phyloP scores from a whole-genome alignment of 2,797 vertebrate species.

The Lacerta bilineata region DNA sequence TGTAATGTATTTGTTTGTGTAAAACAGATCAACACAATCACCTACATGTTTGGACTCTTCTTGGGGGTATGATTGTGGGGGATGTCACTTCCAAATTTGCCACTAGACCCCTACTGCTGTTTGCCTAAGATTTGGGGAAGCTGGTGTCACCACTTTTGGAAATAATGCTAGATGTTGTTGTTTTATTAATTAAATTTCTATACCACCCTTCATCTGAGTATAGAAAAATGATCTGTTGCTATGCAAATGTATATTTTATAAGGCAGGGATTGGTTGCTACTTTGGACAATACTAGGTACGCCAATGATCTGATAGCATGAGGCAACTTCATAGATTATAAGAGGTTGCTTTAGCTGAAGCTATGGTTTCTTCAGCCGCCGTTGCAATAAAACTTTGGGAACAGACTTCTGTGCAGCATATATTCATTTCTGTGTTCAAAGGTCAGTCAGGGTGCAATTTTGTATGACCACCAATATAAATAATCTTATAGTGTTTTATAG shows the following conservation, averaged over 20 bases:
- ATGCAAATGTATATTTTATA: not conserved
- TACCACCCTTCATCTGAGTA: too few relatives aligned
- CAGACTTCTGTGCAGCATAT: not conserved
- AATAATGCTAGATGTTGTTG: too few relatives aligned
- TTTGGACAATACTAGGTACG: not conserved
- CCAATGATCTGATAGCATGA: not conserved
- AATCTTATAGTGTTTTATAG: too few relatives aligned
- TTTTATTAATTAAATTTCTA: too few relatives aligned
- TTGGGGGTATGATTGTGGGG: too few relatives aligned
- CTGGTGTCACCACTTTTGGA: too few relatives aligned
- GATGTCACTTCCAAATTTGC: too few relatives aligned
- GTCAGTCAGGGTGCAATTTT: not conserved
- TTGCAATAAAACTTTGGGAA: conserved; percentile 13
- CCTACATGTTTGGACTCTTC: too few relatives aligned
- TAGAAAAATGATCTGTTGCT: not conserved
- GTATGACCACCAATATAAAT: conserved; percentile 27
- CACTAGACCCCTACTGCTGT: too few relatives aligned
- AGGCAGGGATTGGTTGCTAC: not conserved
- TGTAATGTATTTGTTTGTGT: not conserved
- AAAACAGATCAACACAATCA: not conserved
- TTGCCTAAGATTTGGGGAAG: too few relatives aligned
- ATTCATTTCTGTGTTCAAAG: conserved; percentile 7
- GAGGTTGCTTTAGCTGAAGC: not conserved
- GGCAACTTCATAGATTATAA: not conserved
- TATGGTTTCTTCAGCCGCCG: not conserved